These are phyloP conservation scores for Drosophila teissieri DNA, from an alignment of 1,140 invertebrate species.

Conservation along the genomic window DNA sequence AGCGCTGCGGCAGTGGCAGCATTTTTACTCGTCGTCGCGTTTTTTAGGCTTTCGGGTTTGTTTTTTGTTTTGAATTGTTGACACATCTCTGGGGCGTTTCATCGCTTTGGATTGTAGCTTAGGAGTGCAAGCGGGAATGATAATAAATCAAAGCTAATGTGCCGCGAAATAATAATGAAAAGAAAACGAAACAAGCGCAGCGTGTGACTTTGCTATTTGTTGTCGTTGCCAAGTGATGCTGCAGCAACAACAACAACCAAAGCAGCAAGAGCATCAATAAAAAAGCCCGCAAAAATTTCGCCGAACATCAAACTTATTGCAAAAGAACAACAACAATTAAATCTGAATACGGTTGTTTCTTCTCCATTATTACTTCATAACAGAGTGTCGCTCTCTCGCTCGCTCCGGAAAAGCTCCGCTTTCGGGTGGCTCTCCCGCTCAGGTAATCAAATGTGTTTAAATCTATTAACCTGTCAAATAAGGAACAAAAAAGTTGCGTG, in stretches of 20 bases:
- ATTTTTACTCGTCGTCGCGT: conserved; percentile 12
- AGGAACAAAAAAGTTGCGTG: conserved; percentile 39
- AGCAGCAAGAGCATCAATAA: neutral
- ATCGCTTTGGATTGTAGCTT: neutral
- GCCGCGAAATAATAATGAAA: neutral
- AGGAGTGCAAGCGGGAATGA: neutral
- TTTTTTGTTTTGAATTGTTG: conserved; percentile 27
- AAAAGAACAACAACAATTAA: conserved; percentile 16
- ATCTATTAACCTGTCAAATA: conserved; percentile 75
- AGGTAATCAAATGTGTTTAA: conserved; percentile 77
- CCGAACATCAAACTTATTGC: conserved; percentile 8
- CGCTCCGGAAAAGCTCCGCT: conserved; percentile 22
- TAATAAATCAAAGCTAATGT: neutral
- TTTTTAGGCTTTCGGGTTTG: neutral
- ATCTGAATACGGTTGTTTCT: conserved; percentile 34
- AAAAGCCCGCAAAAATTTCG: conserved; percentile 22
- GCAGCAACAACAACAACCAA: conserved; percentile 7
- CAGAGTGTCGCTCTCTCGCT: conserved; percentile 42
- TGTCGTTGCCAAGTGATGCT: conserved; percentile 27
- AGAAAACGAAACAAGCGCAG: conserved; percentile 27
- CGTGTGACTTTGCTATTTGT: conserved; percentile 30
- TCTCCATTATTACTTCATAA: conserved; percentile 70
- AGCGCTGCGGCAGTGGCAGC: conserved; percentile 12
- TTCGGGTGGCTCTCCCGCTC: conserved; percentile 23
- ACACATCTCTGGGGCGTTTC: conserved; percentile 3